Percentiles rank a stretch among this genome's conserved stretches.
These are phyloP conservation scores for Amphiura filiformis DNA, from an alignment of 35 echinoderm and acorn worm species.

Conservation along the genomic window DNA sequence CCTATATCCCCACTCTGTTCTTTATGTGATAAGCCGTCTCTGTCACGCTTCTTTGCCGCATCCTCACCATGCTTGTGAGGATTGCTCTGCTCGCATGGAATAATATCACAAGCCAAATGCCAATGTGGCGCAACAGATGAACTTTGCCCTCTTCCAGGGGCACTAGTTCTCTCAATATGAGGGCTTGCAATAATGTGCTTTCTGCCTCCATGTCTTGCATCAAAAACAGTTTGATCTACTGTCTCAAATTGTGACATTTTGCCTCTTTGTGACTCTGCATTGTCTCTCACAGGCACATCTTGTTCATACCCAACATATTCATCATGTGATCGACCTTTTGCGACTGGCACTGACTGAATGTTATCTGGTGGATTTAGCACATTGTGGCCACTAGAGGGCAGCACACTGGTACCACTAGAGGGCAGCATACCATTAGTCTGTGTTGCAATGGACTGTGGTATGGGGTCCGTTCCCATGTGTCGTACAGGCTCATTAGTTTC, in stretches of 20 bases:
- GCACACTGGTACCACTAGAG: slow-evolving; percentile 5
- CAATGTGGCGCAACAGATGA: slow-evolving; percentile 57
- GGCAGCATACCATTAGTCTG: slow-evolving; percentile 62
- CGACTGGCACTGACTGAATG: too few species aligned
- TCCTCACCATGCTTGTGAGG: slow-evolving; percentile 25
- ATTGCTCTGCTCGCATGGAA: slow-evolving; percentile 55
- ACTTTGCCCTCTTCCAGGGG: neutral
- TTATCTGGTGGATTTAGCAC: too few species aligned
- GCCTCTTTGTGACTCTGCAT: neutral
- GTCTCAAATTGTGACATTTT: neutral
- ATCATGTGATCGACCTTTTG: too few species aligned
- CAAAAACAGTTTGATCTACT: too few species aligned
- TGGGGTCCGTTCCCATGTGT: slow-evolving; percentile 59
- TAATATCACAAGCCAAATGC: slow-evolving; percentile 96
- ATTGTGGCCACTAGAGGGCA: neutral
- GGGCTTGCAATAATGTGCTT: slow-evolving; percentile 42
- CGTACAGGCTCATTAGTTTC: neutral
- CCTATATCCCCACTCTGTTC: neutral
- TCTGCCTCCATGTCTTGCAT: neutral
- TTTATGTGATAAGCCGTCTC: neutral
- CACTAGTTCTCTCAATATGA: neutral
- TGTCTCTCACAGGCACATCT: slow-evolving; percentile 25
- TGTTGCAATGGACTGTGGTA: slow-evolving; percentile 72
- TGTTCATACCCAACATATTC: neutral
- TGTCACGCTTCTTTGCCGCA: slow-evolving; percentile 1